These are phyloP conservation scores for Chaenodraco wilsoni DNA, from an alignment of 2,797 vertebrate genomes.

Conservation along the genomic window DNA sequence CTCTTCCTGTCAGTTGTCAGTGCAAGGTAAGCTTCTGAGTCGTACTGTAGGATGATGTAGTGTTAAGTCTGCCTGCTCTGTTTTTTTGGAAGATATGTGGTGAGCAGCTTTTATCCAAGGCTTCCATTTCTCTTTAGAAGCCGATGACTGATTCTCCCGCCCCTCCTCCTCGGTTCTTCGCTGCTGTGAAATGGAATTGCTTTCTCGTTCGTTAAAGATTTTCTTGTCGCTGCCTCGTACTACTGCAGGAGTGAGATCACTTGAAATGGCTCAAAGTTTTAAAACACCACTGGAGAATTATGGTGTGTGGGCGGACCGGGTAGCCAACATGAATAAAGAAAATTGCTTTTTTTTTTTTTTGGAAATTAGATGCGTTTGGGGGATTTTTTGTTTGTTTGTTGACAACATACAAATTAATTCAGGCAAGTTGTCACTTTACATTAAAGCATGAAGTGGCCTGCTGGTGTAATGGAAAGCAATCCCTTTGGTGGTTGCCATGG, in stretches of 20 bases:
- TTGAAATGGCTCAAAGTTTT: constrained; percentile 76
- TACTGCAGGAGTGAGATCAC: constrained; percentile 69
- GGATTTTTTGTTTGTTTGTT: constrained; percentile 43
- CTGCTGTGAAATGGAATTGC: constrained; percentile 83
- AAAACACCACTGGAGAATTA: constrained; percentile 65
- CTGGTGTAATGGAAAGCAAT: constrained; percentile 75
- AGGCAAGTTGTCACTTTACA: constrained; percentile 84
- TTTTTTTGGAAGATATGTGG: constrained; percentile 62
- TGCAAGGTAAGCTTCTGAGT: constrained; percentile 69
- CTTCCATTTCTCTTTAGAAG: constrained; percentile 79
- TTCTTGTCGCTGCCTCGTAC: constrained; percentile 72
- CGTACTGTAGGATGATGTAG: constrained; percentile 71
- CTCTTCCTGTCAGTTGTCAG: constrained; percentile 69
- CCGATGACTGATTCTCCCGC: constrained; percentile 67
- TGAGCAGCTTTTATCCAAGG: constrained; percentile 78
- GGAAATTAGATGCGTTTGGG: constrained; percentile 66
- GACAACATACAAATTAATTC: constrained; percentile 82
- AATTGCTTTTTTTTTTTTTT: constrained; percentile 62
- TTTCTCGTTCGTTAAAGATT: constrained; percentile 80
- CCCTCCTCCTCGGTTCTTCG: constrained; percentile 63
- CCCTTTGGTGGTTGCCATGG: constrained; percentile 83
- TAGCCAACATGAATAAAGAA: constrained; percentile 62
- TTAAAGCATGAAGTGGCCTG: constrained; percentile 82
- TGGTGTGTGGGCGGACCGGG: constrained; percentile 31
- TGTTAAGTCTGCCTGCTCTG: constrained; percentile 76